Evolutionary conservation across 1,140 invertebrate species (phyloP).

Genomic region (Zaprionus kolodkinae): DNA sequence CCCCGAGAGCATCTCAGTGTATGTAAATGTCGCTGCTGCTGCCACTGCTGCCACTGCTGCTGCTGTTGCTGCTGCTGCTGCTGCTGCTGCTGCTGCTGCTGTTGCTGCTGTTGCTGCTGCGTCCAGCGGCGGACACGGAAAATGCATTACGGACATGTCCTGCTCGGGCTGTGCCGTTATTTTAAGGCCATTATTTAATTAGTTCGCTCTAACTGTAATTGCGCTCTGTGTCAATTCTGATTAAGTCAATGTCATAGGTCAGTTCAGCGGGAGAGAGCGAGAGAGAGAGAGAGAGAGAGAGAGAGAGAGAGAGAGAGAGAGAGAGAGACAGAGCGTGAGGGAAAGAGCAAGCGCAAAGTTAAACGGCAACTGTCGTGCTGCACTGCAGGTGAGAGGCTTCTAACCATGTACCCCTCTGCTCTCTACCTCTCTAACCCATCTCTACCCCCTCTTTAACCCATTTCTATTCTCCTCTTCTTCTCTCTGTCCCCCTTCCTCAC

Average conservation of each 20-base stretch:
- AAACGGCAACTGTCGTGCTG: background rate
- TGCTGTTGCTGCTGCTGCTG: conserved; percentile 27
- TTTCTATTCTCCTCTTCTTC: background rate
- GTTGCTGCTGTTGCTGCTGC: conserved; percentile 41
- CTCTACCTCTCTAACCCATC: background rate
- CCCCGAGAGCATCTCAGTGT: conserved; percentile 13
- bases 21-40: conserved; percentile 25
- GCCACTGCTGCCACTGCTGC: conserved; percentile 42
- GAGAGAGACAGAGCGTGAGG: too few relatives aligned
- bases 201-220: conserved; percentile 44
- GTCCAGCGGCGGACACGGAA: conserved; percentile 65
- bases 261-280: background rate
- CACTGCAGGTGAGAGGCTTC: background rate
- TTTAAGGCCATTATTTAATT: conserved; percentile 66
- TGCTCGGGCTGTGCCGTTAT: conserved; percentile 13
- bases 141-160: conserved; percentile 67
- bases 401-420: background rate
- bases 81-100: background rate
- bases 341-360: background rate
- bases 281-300: background rate
- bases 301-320: too few relatives aligned
- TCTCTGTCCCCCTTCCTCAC: background rate
- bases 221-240: conserved; percentile 42
- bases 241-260: conserved; percentile 38
- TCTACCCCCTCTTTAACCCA: background rate